Evolutionary conservation across 2,113 vertebrate species (phyloP).

Genomic region (Dasyornis broadbenti): DNA sequence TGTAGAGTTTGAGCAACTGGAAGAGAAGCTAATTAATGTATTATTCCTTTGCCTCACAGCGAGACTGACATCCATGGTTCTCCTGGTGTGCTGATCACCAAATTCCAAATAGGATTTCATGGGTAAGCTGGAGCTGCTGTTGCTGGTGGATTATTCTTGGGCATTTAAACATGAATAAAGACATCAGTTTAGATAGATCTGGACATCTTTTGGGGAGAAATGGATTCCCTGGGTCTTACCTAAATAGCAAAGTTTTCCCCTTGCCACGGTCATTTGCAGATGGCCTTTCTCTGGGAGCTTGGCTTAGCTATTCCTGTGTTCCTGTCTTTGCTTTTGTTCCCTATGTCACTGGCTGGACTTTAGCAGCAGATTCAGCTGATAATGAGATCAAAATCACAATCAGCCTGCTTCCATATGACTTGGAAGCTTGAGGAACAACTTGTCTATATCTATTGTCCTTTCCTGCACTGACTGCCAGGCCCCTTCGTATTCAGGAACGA

Average conservation of each 20-base stretch:
- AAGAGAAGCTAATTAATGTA: not conserved
- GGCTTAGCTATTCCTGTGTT: not conserved
- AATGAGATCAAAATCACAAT: not conserved
- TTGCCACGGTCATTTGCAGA: not conserved
- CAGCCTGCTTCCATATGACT: not conserved
- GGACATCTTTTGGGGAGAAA: not conserved
- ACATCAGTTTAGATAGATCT: not conserved
- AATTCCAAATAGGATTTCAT: conserved; percentile 50
- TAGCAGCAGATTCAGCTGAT: not conserved
- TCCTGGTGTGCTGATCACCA: not conserved
- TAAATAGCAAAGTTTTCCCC: not conserved
- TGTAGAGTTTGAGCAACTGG: not conserved
- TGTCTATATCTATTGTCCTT: not conserved
- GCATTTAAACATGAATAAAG: conserved; percentile 28
- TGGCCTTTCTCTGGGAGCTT: not conserved
- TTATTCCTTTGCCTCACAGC: not conserved
- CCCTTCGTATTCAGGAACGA: not conserved
- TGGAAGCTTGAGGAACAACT: not conserved
- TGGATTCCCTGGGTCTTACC: not conserved
- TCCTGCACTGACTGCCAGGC: not conserved
- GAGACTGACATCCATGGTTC: not conserved
- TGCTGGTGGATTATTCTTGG: conserved; percentile 41
- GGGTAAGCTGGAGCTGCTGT: not conserved
- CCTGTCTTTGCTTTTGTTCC: not conserved
- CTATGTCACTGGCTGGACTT: not conserved